These are phyloP conservation scores for Antheraea mylitta DNA, from an alignment of 1,140 invertebrate genomes.

Conservation along the genomic window DNA sequence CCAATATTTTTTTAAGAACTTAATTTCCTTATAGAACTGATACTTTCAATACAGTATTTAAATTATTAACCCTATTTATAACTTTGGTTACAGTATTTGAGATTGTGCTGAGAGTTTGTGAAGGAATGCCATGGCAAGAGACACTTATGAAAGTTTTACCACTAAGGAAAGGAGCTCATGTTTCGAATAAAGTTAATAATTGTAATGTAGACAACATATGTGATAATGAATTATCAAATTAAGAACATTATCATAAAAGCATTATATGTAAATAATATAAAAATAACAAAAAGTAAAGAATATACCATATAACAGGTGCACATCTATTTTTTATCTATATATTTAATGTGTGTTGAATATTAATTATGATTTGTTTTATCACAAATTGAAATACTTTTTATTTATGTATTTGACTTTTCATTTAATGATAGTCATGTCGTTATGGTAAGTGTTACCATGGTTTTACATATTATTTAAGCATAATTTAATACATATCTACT, in stretches of 20 bases:
- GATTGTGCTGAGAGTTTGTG: constrained; percentile 89
- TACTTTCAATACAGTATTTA: no score
- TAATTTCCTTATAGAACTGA: no score
- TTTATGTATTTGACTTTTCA: not conserved
- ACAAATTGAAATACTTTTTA: not conserved
- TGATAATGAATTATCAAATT: constrained; percentile 28
- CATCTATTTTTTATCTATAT: no score
- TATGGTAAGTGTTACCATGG: no score
- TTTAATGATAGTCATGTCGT: not conserved
- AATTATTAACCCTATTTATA: no score
- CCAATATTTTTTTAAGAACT: no score
- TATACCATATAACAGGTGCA: no score
- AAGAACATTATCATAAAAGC: not conserved
- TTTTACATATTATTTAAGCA: no score
- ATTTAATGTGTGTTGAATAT: no score
- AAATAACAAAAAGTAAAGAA: no score
- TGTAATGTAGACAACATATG: constrained; percentile 38
- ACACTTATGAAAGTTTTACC: constrained; percentile 91
- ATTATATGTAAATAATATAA: constrained; percentile 1
- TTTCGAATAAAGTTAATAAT: constrained; percentile 44
- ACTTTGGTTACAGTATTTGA: constrained; percentile 90
- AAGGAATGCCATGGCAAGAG: constrained; percentile 91
- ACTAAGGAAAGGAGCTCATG: constrained; percentile 85
- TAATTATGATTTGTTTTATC: not conserved
- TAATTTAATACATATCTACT: no score